Conservation (phyloP, 2,113 vertebrate species). For the Cercopithecus mona region DNA sequence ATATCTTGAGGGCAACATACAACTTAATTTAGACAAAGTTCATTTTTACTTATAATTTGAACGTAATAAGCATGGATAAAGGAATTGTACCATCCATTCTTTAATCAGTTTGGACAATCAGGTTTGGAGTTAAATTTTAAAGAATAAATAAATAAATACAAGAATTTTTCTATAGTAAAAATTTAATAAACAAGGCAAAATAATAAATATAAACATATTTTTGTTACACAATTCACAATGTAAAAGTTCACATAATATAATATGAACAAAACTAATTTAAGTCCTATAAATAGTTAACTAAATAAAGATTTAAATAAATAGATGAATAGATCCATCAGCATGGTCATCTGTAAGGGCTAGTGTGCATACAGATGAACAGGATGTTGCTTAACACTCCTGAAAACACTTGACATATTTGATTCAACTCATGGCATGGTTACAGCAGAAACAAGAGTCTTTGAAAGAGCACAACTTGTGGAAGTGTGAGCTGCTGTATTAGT, state of each 20-base stretch:
- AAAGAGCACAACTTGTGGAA: not conserved
- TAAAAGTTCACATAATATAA: not conserved
- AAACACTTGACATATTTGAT: not conserved
- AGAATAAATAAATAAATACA: not conserved
- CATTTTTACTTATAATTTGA: not conserved
- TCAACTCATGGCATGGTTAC: not conserved
- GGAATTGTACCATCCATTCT: not conserved
- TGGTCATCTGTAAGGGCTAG: not conserved
- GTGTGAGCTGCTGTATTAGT: accelerated
- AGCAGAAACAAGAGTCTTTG: not conserved
- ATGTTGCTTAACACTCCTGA: not conserved
- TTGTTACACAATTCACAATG: not conserved
- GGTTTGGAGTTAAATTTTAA: not conserved
- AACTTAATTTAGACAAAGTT: not conserved
- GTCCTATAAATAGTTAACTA: not conserved
- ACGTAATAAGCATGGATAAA: not conserved
- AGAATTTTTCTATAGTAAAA: not conserved
- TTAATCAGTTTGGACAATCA: not conserved
- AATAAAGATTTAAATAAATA: not conserved
- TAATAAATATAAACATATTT: not conserved
- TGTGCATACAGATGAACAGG: not conserved
- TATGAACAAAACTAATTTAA: not conserved
- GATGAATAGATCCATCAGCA: not conserved
- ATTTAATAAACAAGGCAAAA: not conserved
- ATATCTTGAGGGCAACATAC: not conserved